Evolutionary conservation across 2,888 invertebrate genomes (phyloP), one percentile per base, ranked within the genome.

Genomic region (Neria commutata): DNA sequence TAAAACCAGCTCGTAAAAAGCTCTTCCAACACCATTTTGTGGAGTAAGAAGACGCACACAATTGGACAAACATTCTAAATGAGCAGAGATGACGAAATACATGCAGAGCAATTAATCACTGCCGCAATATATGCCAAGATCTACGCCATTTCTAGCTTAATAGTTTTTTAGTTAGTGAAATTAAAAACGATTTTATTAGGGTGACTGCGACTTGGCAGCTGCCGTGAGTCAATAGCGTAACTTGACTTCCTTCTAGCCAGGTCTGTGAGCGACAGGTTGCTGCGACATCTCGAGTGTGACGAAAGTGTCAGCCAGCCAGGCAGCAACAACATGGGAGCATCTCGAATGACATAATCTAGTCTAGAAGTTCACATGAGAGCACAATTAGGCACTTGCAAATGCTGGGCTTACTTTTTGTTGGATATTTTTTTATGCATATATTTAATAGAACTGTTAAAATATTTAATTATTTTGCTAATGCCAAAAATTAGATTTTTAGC

Each of bases 261-360:
- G 42, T 6, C 14, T 42, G 42, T 19, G 42, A 42, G 21, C n/a
- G n/a, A n/a, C n/a, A n/a, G n/a, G n/a, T n/a, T n/a, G n/a, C n/a
- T 19, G 21, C n/a, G 49, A 56, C 40, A 63, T 61, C 61, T 73
- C 75, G 67, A 73, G 67, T 75, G 75, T 75, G 74, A 75, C 75
- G 73, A 59, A 67, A 63, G 66, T 67, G 62, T 67, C 65, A 70
- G 72, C 69, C 48, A 40, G 47, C 23, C 49, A 6, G 21, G 16
- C 16, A 58, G 25, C 14, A 67, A 51, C 58, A 59, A 23, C 26
- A 34, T 47, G 54, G 25, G 42, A 52, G 40, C 17, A 37, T 37
- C 17, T 24, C 33, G 42, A 65, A 73, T 74, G 74, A 74, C 74
- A 74, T 75, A 75, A 74, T 67, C 74, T 46, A n/a, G n/a, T n/a